Evolutionary conservation across 2,888 invertebrate species (phyloP).

Genomic region (Chloroclysta siterata): DNA sequence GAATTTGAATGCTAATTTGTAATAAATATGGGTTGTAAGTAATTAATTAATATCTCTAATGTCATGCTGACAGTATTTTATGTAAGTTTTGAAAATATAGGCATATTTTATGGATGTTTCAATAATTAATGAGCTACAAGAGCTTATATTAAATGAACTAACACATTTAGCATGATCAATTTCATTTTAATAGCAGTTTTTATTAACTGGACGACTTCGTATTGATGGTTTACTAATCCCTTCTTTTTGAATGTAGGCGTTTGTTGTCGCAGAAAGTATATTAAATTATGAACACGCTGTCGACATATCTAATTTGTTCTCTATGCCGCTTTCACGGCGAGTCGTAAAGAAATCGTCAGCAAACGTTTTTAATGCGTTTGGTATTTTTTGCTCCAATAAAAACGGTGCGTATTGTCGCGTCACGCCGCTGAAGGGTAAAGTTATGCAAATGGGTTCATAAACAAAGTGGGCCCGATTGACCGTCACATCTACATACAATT

Average conservation of each 20-base stretch:
- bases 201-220: neutral
- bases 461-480: conserved; percentile 63
- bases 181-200: neutral
- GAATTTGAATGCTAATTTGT: conserved; percentile 7
- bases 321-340: conserved; percentile 38
- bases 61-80: conserved; percentile 7
- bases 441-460: conserved; percentile 78
- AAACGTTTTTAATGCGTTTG: conserved; percentile 59
- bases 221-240: neutral
- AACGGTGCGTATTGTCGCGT: conserved; percentile 54
- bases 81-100: neutral
- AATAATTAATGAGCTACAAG: neutral
- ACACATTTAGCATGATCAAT: neutral
- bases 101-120: neutral
- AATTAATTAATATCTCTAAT: conserved; percentile 2
- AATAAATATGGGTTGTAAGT: neutral
- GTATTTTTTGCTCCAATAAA: conserved; percentile 78
- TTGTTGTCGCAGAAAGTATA: neutral
- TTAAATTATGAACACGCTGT: conserved; percentile 36
- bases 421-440: conserved; percentile 73
- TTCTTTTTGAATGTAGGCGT: neutral
- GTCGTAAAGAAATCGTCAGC: conserved; percentile 45
- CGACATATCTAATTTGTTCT: conserved; percentile 37
- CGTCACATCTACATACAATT: conserved; percentile 54
- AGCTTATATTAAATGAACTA: too few species aligned